A percentile compares a stretch with the other conserved stretches of the same genome.
Conservation (phyloP, 2,888 invertebrate species). For the Drosophila imparisetae region DNA sequence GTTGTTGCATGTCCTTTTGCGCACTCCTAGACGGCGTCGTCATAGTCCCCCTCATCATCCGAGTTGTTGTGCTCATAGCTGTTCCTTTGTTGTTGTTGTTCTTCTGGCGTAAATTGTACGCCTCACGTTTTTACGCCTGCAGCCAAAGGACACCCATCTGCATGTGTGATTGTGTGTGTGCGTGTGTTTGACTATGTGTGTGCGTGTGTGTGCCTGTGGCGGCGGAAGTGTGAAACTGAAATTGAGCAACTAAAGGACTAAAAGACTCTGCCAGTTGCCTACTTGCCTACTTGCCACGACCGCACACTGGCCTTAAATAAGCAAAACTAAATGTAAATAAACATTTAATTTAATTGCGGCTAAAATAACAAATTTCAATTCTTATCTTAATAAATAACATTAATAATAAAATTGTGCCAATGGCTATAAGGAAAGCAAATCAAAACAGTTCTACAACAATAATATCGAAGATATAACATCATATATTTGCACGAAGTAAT, state of each 20-base stretch:
- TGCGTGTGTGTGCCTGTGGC: conserved; percentile 52
- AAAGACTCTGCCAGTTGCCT: conserved; percentile 72
- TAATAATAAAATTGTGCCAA: not conserved
- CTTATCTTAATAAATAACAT: not conserved
- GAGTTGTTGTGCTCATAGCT: conserved; percentile 45
- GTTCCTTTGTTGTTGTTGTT: conserved; percentile 49
- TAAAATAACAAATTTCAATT: not conserved
- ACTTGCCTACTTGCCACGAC: conserved; percentile 70
- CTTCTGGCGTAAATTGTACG: conserved; percentile 74
- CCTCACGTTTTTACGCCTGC: conserved; percentile 79
- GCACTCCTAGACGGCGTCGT: conserved; percentile 52
- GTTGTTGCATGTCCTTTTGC: conserved; percentile 79
- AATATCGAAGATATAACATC: not conserved
- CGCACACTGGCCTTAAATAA: conserved; percentile 30
- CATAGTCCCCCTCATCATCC: conserved; percentile 34
- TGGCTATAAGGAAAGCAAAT: not conserved
- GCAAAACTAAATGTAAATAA: conserved; percentile 1
- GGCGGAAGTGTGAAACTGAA: conserved; percentile 84
- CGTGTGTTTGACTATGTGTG: conserved; percentile 19
- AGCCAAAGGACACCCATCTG: conserved; percentile 65
- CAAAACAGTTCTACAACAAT: not conserved
- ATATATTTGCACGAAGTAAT: not conserved
- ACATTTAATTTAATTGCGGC: conserved; percentile 1
- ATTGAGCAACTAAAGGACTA: conserved; percentile 83
- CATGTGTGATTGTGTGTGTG: conserved; percentile 43